Evolutionary conservation across 2,888 invertebrate genomes (phyloP).

Genomic region (Acronicta psi): DNA sequence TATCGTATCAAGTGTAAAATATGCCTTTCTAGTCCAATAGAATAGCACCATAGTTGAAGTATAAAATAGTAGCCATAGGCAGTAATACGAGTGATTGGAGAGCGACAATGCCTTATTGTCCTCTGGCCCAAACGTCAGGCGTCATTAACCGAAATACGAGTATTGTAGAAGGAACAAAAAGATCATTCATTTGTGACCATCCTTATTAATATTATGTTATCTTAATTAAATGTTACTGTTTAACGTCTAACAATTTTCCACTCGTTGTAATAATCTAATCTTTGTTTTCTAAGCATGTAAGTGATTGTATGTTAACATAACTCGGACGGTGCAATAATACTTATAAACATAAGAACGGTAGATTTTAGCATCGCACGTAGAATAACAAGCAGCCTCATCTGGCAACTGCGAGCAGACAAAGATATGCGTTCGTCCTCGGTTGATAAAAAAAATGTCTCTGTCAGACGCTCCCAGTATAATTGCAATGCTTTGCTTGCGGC

Average conservation of each 20-base stretch:
- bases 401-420: conserved; percentile 43
- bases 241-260: conserved; percentile 33
- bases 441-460: conserved; percentile 55
- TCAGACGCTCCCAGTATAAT: conserved; percentile 61
- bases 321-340: conserved; percentile 20
- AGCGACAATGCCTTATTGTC: conserved; percentile 68
- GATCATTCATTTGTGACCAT: conserved; percentile 26
- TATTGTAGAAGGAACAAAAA: conserved; percentile 33
- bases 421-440: conserved; percentile 40
- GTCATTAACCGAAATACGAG: conserved; percentile 59
- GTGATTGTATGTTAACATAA: conserved; percentile 16
- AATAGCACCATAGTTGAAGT: conserved; percentile 16
- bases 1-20: background rate
- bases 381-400: conserved; percentile 57
- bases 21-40: conserved; percentile 21
- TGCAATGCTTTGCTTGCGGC: conserved; percentile 65
- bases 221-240: conserved; percentile 28
- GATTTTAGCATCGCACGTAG: conserved; percentile 45
- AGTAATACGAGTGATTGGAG: conserved; percentile 73
- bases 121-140: conserved; percentile 50
- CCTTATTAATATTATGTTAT: conserved; percentile 22
- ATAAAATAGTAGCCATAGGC: conserved; percentile 20
- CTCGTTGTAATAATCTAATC: conserved; percentile 30
- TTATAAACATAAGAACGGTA: conserved; percentile 48
- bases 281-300: conserved; percentile 37